Evolutionary conservation across 2,797 vertebrate species (phyloP).

Genomic region (Sebastes vulpes): DNA sequence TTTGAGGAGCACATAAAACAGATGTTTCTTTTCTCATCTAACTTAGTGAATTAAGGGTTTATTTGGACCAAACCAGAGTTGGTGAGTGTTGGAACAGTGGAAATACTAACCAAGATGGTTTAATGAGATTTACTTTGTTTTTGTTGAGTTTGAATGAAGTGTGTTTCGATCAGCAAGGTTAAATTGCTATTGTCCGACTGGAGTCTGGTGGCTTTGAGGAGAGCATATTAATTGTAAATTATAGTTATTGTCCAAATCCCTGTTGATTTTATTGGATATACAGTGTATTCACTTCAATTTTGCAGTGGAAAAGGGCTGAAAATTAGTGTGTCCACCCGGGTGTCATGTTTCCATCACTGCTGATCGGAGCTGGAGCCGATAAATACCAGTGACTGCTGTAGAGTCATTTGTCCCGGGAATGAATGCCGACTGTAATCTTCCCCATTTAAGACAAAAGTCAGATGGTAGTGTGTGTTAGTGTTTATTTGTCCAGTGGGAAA

Average conservation of each 20-base stretch:
- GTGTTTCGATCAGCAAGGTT: background rate
- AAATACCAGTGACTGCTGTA: background rate
- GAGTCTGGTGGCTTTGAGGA: too few species aligned
- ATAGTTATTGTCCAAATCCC: too few species aligned
- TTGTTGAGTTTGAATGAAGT: background rate
- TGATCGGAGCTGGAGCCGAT: background rate
- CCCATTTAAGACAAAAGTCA: background rate
- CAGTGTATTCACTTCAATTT: background rate
- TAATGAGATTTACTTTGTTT: background rate
- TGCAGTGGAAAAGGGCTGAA: too few species aligned
- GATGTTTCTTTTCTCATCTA: background rate
- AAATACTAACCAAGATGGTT: background rate
- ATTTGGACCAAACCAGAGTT: background rate
- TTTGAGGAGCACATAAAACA: background rate
- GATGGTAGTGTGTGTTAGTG: background rate
- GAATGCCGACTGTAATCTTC: background rate
- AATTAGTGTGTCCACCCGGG: background rate
- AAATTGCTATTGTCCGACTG: too few species aligned
- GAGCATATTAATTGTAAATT: too few species aligned
- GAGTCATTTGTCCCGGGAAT: background rate
- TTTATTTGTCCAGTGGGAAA: background rate
- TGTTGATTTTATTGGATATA: too few species aligned
- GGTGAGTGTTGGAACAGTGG: background rate
- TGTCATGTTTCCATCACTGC: background rate
- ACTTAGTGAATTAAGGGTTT: background rate